Base-by-base conservation (phyloP, 2,797 vertebrate species). In the Varecia variegata region DNA sequence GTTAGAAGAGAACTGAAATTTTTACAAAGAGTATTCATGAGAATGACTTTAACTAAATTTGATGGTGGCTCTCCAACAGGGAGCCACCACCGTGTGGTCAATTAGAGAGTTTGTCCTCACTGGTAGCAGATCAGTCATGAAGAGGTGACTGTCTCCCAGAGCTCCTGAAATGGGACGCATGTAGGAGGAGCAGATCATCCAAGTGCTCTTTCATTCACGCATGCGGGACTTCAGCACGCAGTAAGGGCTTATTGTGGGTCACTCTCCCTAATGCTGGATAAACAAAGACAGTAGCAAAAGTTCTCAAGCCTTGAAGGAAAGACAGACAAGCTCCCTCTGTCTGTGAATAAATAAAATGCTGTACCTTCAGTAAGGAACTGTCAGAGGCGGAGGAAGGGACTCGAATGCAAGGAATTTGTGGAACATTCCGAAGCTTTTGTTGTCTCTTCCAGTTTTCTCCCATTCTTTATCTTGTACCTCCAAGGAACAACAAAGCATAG, bases 321-420 rank as follows among this genome's bases (percentile, higher is more conserved):
- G 23, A 45, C 17, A 84, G 20, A 25, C 2, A 52, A 58, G 12
- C 2, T 52, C 25, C 43, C 25, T 77, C 27, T 65, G 7, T 50
- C 45, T 60, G 32, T 21, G 32, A 83, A 60, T 8, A n/a, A 83
- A 60, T 8, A n/a, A 60, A 10, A 43, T 11, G 1, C 6, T 56
- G 1, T 91, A 97, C 97, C 97, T 98, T 97, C 65, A 98, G 56
- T 58, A 98, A 88, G 3, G 91, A n/a, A 17, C n/a, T 77, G 7
- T 81, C 77, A 67, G 35, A 60, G 43, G 54, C 71, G 4, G 96
- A 86, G 2, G n/a, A 38, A 84, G 96, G 93, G 27, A 97, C 80
- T 14, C 0, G 21, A 60, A 97, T 89, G 6, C 32, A 0, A 62
- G 94, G 86, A 73, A 97, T 90, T 32, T 30, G 96, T n/a, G 77